These are phyloP conservation scores for Brachyistius frenatus DNA, from an alignment of 2,113 vertebrate species.

Conservation along the genomic window DNA sequence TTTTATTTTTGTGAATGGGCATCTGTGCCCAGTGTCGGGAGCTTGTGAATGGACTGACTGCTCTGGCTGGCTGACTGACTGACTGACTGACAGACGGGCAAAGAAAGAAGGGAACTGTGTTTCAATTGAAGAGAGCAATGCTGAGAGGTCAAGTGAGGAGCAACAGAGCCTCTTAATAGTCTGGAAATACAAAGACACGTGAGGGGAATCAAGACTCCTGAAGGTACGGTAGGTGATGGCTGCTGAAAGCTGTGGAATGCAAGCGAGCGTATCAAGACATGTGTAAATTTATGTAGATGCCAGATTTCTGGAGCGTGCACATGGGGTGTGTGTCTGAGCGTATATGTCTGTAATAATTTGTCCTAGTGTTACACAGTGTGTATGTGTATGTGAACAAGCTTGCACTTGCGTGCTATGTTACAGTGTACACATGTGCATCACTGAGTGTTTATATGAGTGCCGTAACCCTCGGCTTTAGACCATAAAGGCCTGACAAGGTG, in stretches of 20 bases:
- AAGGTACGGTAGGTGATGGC: slow-evolving; percentile 77
- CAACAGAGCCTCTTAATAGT: slow-evolving; percentile 70
- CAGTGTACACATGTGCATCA: slow-evolving; percentile 40
- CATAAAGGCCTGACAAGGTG: slow-evolving; percentile 54
- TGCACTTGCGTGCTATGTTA: slow-evolving; percentile 47
- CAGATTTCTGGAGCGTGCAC: slow-evolving; percentile 54
- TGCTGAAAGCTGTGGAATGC: slow-evolving; percentile 68
- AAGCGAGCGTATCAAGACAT: slow-evolving; percentile 72
- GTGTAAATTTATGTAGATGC: slow-evolving; percentile 64
- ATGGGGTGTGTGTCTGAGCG: slow-evolving; percentile 41
- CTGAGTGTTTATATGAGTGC: slow-evolving; percentile 29
- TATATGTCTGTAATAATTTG: slow-evolving; percentile 29
- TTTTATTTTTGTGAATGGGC: slow-evolving; percentile 80
- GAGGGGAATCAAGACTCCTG: slow-evolving; percentile 64
- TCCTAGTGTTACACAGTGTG: slow-evolving; percentile 33
- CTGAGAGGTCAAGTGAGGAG: slow-evolving; percentile 79
- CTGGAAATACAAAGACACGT: slow-evolving; percentile 77
- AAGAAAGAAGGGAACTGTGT: slow-evolving; percentile 56
- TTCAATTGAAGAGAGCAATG: slow-evolving; percentile 75
- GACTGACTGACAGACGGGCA: slow-evolving; percentile 65
- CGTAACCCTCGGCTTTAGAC: slow-evolving; percentile 1
- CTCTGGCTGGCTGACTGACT: slow-evolving; percentile 7
- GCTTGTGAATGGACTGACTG: slow-evolving; percentile 79
- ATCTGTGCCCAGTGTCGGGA: slow-evolving; percentile 60
- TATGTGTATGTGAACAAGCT: slow-evolving; percentile 52